These are phyloP conservation scores for Cyclophora albipunctata DNA, from an alignment of 2,888 invertebrate species.

Conservation along the genomic window DNA sequence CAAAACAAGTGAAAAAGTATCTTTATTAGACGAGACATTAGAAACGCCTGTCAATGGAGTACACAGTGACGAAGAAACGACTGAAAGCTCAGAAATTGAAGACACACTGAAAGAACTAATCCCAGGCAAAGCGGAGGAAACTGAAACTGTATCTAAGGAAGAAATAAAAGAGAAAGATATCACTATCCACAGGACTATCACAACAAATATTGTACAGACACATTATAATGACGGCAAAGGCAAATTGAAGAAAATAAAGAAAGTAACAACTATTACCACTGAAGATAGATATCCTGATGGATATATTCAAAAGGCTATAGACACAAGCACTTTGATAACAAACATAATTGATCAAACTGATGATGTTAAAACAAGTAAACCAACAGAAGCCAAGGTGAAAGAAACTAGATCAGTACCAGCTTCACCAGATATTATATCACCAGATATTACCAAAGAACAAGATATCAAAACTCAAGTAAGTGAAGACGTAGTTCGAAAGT, in stretches of 20 bases:
- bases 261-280: conserved; percentile 27
- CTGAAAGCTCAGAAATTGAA: conserved; percentile 7
- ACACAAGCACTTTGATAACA: conserved; percentile 18
- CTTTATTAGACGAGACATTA: conserved; percentile 42
- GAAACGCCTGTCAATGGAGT: conserved; percentile 16
- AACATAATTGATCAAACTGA: conserved; percentile 1
- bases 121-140: conserved; percentile 30
- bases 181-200: conserved; percentile 25
- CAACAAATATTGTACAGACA: conserved; percentile 26
- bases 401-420: neutral
- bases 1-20: conserved; percentile 58
- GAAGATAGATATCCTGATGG: conserved; percentile 39
- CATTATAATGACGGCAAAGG: conserved; percentile 28
- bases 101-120: conserved; percentile 22
- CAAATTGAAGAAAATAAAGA: conserved; percentile 28
- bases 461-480: no score
- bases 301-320: conserved; percentile 25
- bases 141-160: conserved; percentile 25
- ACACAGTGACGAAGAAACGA: conserved; percentile 15
- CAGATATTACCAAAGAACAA: neutral
- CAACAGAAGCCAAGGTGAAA: neutral
- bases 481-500: no score
- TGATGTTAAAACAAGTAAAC: conserved; percentile 3
- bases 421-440: neutral
- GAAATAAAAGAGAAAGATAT: conserved; percentile 28